These are phyloP conservation scores for Sinodicranocentrus sp. DNA, from an alignment of 2,888 invertebrate species.

Conservation along the genomic window DNA sequence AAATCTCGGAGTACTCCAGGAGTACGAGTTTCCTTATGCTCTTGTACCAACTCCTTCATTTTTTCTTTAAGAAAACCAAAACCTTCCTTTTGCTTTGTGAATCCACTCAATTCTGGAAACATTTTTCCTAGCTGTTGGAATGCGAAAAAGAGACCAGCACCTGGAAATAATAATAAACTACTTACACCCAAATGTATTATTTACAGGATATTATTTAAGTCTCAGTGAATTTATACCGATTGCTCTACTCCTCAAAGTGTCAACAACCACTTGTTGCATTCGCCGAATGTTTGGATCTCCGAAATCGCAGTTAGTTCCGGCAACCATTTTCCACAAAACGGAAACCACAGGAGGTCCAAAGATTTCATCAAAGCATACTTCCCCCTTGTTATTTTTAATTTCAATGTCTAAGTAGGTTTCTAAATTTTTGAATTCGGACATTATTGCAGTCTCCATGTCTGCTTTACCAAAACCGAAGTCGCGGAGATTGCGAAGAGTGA, in stretches of 20 bases:
- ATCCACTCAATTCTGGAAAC: slow-evolving; percentile 66
- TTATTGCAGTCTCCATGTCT: slow-evolving; percentile 68
- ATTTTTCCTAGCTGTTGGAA: slow-evolving; percentile 60
- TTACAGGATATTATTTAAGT: neutral
- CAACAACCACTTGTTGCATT: slow-evolving; percentile 53
- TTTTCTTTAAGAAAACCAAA: slow-evolving; percentile 61
- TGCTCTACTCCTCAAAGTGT: slow-evolving; percentile 60
- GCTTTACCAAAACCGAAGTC: slow-evolving; percentile 70
- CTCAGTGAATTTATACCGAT: slow-evolving; percentile 35
- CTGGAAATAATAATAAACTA: too few relatives aligned
- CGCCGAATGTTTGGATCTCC: slow-evolving; percentile 58
- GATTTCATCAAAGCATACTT: slow-evolving; percentile 58
- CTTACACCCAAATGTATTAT: too few relatives aligned
- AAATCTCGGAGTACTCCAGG: slow-evolving; percentile 63
- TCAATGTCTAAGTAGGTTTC: slow-evolving; percentile 41
- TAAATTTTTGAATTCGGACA: slow-evolving; percentile 60
- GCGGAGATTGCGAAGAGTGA: slow-evolving; percentile 63
- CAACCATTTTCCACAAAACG: slow-evolving; percentile 70
- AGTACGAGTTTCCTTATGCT: slow-evolving; percentile 61
- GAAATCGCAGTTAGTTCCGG: slow-evolving; percentile 57
- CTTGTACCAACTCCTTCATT: slow-evolving; percentile 63
- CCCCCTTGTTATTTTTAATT: slow-evolving; percentile 25
- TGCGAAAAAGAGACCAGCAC: slow-evolving; percentile 66
- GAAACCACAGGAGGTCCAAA: slow-evolving; percentile 70
- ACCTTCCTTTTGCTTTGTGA: slow-evolving; percentile 64